These are phyloP conservation scores for Eulemur macaco DNA, from an alignment of 2,113 vertebrate genomes.

Conservation along the genomic window DNA sequence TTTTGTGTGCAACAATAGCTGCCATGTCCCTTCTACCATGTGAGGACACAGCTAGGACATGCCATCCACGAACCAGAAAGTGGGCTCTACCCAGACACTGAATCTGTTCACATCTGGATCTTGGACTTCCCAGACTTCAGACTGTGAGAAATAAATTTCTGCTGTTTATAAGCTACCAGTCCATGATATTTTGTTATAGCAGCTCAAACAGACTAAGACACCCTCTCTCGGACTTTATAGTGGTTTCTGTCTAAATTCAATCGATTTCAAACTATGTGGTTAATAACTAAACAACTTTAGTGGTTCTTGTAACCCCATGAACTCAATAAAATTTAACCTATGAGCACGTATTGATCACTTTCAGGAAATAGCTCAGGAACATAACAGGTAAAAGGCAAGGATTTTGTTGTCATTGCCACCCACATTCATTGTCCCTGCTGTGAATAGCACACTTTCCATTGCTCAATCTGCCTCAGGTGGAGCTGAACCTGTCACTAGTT, in stretches of 20 bases:
- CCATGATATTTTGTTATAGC: neutral
- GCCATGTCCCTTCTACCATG: neutral
- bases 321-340: slow-evolving; percentile 1
- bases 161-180: neutral
- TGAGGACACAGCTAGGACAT: neutral
- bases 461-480: neutral
- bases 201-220: neutral
- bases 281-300: slow-evolving; percentile 19
- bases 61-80: neutral
- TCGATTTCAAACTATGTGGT: neutral
- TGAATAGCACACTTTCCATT: neutral
- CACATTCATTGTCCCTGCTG: neutral
- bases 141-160: neutral
- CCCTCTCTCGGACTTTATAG: neutral
- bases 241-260: neutral
- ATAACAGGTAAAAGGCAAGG: neutral
- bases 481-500: neutral
- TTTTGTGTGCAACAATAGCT: neutral
- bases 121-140: neutral
- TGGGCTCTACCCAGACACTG: neutral
- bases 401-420: neutral
- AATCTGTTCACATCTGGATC: neutral
- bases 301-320: neutral
- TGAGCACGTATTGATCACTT: neutral
- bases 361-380: neutral